Percentiles rank a stretch among this genome's conserved stretches.
Conservation (phyloP, 2,113 vertebrate species). For the Cinclus mexicanus region DNA sequence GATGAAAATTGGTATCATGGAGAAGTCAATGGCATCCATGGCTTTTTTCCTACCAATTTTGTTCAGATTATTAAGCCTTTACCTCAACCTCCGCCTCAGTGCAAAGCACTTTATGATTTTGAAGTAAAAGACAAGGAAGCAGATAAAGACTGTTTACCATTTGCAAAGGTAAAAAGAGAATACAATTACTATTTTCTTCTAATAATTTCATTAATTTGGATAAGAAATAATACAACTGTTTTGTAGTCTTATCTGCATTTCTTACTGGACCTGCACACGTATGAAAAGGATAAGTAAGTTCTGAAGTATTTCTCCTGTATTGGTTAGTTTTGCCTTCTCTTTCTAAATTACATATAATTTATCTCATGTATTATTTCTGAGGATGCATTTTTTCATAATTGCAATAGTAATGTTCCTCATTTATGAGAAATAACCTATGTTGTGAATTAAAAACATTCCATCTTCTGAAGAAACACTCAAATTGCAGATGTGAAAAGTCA, state of each 20-base stretch:
- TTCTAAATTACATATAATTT: not conserved
- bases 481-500: not conserved
- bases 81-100: conserved; percentile 96
- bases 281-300: not conserved
- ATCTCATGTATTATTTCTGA: not conserved
- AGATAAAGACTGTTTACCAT: conserved; percentile 98
- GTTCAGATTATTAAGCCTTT: conserved; percentile 98
- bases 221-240: not conserved
- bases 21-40: conserved; percentile 92
- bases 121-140: conserved; percentile 99
- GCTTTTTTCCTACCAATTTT: conserved; percentile 98
- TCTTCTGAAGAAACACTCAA: not conserved
- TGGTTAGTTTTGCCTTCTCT: not conserved
- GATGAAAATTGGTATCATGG: conserved; percentile 99
- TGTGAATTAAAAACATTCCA: not conserved
- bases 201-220: not conserved
- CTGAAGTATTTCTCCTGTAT: not conserved
- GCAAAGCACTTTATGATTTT: conserved; percentile 98
- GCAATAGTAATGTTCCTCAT: not conserved
- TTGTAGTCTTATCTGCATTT: not conserved
- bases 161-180: conserved; percentile 87
- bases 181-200: not conserved
- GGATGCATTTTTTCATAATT: not conserved
- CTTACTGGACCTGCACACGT: not conserved
- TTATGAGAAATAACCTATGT: not conserved